These are phyloP conservation scores for Scaptomyza tumidula DNA, from an alignment of 2,888 invertebrate species.

Conservation along the genomic window DNA sequence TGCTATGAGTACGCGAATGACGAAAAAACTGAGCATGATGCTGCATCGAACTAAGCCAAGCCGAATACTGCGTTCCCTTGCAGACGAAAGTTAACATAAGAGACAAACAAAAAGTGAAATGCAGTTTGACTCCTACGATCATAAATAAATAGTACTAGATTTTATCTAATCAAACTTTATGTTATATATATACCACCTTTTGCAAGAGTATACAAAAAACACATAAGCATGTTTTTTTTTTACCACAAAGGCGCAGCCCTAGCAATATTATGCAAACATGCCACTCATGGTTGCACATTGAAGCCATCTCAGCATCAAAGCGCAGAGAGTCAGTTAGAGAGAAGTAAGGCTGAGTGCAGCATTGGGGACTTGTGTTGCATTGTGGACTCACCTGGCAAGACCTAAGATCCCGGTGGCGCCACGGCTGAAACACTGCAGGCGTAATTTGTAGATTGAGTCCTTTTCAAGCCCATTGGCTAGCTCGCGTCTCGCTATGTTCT, in stretches of 20 bases:
- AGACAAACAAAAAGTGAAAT: too few species aligned
- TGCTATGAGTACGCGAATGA: background rate
- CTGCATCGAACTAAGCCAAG: background rate
- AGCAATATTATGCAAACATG: conserved; percentile 32
- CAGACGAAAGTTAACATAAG: background rate
- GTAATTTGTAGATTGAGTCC: conserved; percentile 93
- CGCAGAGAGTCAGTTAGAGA: background rate
- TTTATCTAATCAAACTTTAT: too few species aligned
- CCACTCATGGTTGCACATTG: conserved; percentile 18
- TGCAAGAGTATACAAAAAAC: background rate
- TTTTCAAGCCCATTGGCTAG: conserved; percentile 86
- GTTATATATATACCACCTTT: too few species aligned
- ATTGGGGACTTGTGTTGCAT: conserved; percentile 4
- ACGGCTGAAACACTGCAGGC: conserved; percentile 92
- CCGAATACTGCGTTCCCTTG: background rate
- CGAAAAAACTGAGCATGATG: background rate
- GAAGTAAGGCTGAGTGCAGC: background rate
- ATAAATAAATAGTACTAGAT: too few species aligned
- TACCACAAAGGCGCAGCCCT: background rate
- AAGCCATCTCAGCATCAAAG: conserved; percentile 10
- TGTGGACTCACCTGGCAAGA: conserved; percentile 89
- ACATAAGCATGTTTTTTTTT: background rate
- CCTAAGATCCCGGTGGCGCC: conserved; percentile 95
- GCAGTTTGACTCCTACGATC: too few species aligned
- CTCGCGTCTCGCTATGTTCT: conserved; percentile 89